Base-by-base conservation (phyloP, 2,888 invertebrate species). In the Barypeithes pellucidus region DNA sequence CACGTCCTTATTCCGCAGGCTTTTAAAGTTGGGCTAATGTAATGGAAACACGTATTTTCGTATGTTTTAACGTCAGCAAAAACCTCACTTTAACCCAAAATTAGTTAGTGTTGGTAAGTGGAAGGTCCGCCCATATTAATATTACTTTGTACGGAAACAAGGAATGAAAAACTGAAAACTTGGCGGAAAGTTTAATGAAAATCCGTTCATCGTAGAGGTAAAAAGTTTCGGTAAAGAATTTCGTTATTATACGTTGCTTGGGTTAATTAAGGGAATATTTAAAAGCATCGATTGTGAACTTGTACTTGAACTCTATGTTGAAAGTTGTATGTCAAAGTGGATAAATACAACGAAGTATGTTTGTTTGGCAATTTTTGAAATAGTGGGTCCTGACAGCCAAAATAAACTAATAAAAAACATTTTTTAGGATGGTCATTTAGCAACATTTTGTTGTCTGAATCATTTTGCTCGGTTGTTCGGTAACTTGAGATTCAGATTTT, bases 11-110 rank as follows among this genome's bases (percentile, higher is more conserved):
- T 7, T 29, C 29, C 29, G 3, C 24, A 24, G 24, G 2, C 29
- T 9, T 57, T 16, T 16, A 57, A 33, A 33, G 33, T 18, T 4
- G 9, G 33, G 24, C 18, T 57, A 33, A 57, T 57, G 33, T 57
- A 54, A 54, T 8, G 54, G 54, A 54, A 33, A 54, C 54, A 54
- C 54, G 54, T 54, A 54, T 54, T 54, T 54, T 54, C 54, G 54
- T 33, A 33, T 54, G 54, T 52, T 52, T 52, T 24, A 52, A 14
- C 52, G 24, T 22, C 22, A 52, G 24, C 24, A 52, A 52, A 52
- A 52, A 20, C 20, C 22, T 50, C 1, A 50, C 20, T 50, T 20
- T 8, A 45, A 52, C 16, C 16, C 24, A 24, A 52, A 52, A 52
- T 52, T 52, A 52, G 52, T 24, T 52, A n/a, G 24, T 24, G 52